phyloP scores from a whole-genome alignment of 92 coral and sea anemone species.

The Virgularia gustaviana region DNA sequence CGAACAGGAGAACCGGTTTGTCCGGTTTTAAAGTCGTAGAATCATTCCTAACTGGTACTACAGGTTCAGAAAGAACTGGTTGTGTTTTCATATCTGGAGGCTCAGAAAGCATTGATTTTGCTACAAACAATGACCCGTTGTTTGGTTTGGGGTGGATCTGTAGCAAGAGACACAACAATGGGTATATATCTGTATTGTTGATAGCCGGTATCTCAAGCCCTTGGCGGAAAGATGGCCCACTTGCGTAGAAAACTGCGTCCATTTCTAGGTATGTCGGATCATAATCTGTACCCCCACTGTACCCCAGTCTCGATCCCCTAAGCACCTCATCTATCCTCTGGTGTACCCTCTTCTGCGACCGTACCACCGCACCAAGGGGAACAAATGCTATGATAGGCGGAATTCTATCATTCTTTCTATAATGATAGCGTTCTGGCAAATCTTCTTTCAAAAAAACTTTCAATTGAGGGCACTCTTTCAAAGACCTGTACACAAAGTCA shows the following conservation, averaged over 20 bases:
- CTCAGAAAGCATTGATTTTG: constrained; percentile 18
- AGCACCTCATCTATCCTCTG: background rate
- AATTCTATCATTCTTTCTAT: constrained; percentile 56
- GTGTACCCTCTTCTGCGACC: background rate
- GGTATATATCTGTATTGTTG: constrained; percentile 66
- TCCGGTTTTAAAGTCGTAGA: no score
- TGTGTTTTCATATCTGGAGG: no score
- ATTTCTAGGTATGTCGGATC: constrained; percentile 57
- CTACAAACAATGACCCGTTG: constrained; percentile 51
- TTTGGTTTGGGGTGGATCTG: constrained; percentile 63
- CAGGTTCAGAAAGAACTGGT: no score
- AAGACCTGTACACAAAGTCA: constrained; percentile 48
- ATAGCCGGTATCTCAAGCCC: constrained; percentile 56
- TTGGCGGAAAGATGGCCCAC: constrained; percentile 73
- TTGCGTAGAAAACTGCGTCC: constrained; percentile 68
- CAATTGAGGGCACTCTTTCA: constrained; percentile 55
- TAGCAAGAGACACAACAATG: constrained; percentile 62
- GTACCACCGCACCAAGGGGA: constrained; percentile 21
- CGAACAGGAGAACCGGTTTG: no score
- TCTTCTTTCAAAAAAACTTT: constrained; percentile 63
- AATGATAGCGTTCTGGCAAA: constrained; percentile 62
- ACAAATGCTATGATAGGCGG: constrained; percentile 62
- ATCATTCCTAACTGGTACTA: no score
- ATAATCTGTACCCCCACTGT: constrained; percentile 61
- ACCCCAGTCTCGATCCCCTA: background rate